These are phyloP conservation scores for Muraenolepis orangiensis DNA, from an alignment of 2,797 vertebrate genomes.

Conservation along the genomic window DNA sequence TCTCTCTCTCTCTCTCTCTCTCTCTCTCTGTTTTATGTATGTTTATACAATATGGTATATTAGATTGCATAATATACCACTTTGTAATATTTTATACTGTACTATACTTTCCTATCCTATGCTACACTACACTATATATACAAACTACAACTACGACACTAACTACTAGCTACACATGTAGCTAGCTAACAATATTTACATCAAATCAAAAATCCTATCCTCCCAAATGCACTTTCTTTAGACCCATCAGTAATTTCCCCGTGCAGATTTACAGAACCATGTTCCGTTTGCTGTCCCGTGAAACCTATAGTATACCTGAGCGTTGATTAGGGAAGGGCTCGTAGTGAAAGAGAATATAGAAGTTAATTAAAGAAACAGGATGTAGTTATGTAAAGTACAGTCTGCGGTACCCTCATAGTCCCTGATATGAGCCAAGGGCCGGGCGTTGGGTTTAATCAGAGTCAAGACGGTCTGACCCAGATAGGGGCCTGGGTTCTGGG, in stretches of 20 bases:
- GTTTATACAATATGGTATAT: background rate
- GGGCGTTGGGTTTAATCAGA: slow-evolving; percentile 18
- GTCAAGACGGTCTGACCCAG: background rate
- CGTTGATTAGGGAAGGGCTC: slow-evolving; percentile 20
- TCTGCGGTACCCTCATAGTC: slow-evolving; percentile 13
- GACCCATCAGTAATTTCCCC: background rate
- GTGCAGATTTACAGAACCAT: background rate
- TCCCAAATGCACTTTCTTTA: background rate
- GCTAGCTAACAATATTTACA: background rate
- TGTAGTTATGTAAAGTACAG: slow-evolving; percentile 22
- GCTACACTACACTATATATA: background rate
- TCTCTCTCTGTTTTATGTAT: background rate
- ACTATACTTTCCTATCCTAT: background rate
- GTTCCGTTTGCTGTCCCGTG: background rate
- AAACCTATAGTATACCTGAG: background rate
- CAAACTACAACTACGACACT: background rate
- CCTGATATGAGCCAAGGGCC: slow-evolving; percentile 17
- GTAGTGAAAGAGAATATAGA: slow-evolving; percentile 42
- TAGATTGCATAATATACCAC: background rate
- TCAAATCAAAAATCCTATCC: background rate
- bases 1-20: background rate
- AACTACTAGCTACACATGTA: background rate
- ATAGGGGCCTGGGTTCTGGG: background rate
- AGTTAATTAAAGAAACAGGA: slow-evolving; percentile 11
- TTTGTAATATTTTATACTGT: background rate